Percentiles rank a stretch among this genome's conserved stretches.
phyloP scores from a whole-genome alignment of 2,797 vertebrate genomes.

The Macropus fuliginosus region DNA sequence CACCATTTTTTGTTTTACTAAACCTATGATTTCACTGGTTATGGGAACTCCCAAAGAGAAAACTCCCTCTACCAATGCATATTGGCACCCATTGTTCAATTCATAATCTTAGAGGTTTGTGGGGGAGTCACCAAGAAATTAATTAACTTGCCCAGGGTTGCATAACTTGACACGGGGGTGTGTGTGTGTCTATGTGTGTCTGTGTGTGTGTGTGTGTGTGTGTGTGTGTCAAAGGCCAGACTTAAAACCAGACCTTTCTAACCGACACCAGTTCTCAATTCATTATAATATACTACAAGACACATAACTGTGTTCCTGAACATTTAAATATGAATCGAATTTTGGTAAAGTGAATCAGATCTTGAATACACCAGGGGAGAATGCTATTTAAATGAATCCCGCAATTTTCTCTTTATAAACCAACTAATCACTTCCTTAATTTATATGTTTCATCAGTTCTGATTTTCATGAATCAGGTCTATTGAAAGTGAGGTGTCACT shows the following conservation, averaged over 20 bases:
- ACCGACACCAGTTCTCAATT: background rate
- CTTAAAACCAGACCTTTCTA: background rate
- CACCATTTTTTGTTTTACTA: background rate
- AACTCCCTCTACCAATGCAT: background rate
- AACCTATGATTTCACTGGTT: background rate
- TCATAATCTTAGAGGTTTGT: background rate
- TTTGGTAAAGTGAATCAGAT: background rate
- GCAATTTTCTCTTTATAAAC: background rate
- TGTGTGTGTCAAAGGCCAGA: background rate
- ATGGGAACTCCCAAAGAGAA: background rate
- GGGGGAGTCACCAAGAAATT: background rate
- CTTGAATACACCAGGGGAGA: background rate
- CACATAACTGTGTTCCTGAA: background rate
- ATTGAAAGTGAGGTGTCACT: background rate
- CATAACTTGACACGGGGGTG: background rate
- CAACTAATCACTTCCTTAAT: background rate
- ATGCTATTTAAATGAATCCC: background rate
- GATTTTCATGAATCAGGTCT: background rate
- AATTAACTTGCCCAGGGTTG: background rate
- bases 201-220: no score
- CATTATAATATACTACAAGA: background rate
- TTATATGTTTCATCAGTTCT: background rate
- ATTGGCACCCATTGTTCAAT: background rate
- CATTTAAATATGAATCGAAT: background rate
- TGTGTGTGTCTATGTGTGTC: no score